Conservation (phyloP, 1,140 invertebrate genomes). For the Panagrolaimus sp. region DNA sequence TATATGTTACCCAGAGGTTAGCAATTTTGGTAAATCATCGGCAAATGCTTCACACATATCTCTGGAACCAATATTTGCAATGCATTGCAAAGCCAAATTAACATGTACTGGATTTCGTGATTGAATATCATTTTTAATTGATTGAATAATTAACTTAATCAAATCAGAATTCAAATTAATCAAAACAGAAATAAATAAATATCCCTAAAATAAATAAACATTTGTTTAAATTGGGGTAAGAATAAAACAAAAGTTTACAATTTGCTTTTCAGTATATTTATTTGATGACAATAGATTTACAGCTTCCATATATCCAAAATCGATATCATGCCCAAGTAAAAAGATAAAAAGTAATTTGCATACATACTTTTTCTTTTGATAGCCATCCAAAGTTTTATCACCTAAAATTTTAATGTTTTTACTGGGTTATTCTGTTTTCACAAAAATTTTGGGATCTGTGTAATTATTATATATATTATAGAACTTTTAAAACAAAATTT, state of each 20-base stretch:
- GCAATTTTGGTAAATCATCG: constrained; percentile 90
- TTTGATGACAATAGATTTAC: constrained; percentile 99
- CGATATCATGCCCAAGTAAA: constrained; percentile 95
- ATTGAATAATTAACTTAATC: constrained; percentile 97
- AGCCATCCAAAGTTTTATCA: constrained; percentile 98
- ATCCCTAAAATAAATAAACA: constrained; percentile 70
- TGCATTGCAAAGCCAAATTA: constrained; percentile 97
- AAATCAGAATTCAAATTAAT: constrained; percentile 98
- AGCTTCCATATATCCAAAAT: constrained; percentile 99
- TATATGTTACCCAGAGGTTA: constrained; percentile 85
- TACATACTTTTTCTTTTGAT: constrained; percentile 99
- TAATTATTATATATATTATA: constrained; percentile 7
- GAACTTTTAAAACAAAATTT: neutral
- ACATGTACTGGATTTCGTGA: constrained; percentile 96
- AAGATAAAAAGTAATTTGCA: constrained; percentile 99
- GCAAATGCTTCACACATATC: constrained; percentile 99
- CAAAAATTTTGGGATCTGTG: neutral
- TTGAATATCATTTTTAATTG: constrained; percentile 95
- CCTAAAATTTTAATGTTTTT: constrained; percentile 62
- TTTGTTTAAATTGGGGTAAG: neutral
- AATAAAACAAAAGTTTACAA: constrained; percentile 71
- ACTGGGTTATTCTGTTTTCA: constrained; percentile 20
- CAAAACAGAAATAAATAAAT: constrained; percentile 96
- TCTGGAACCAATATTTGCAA: constrained; percentile 97
- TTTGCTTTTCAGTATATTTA: constrained; percentile 99